These are phyloP conservation scores for Beroe forskalii DNA, from an alignment of 37 sponge, comb jelly and placozoan genomes.

Conservation along the genomic window DNA sequence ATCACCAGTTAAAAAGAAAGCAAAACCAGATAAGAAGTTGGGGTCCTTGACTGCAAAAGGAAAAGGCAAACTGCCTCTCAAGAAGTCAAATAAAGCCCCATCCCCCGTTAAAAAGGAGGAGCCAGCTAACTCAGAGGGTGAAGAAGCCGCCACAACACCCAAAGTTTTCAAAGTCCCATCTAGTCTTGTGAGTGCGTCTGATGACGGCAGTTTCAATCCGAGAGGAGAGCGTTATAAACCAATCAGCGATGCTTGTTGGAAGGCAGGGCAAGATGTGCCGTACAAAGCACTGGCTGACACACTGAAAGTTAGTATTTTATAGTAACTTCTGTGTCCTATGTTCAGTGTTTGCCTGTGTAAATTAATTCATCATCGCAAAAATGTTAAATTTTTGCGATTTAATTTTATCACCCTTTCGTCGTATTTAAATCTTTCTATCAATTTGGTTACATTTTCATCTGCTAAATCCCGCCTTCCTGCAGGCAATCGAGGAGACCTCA, in stretches of 20 bases:
- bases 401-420: too few species aligned
- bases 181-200: not conserved
- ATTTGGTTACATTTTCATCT: too few species aligned
- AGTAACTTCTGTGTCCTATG: not conserved
- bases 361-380: too few species aligned
- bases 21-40: not conserved
- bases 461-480: too few species aligned
- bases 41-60: not conserved
- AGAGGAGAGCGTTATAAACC: not conserved
- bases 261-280: constrained; percentile 27
- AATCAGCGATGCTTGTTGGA: constrained; percentile 23
- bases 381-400: too few species aligned
- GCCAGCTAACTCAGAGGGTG: not conserved
- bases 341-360: not conserved
- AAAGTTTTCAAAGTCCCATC: too few species aligned
- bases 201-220: not conserved
- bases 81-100: not conserved
- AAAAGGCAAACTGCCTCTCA: not conserved
- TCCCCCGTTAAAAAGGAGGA: not conserved
- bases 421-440: too few species aligned
- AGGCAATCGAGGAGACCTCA: constrained; percentile 14
- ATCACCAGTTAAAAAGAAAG: not conserved
- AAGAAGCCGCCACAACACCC: not conserved
- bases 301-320: constrained; percentile 18
- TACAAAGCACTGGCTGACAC: constrained; percentile 44